Evolutionary conservation across 2,888 invertebrate genomes (phyloP), one percentile per base, ranked within the genome.

Genomic region (Philopedon plagiatum): DNA sequence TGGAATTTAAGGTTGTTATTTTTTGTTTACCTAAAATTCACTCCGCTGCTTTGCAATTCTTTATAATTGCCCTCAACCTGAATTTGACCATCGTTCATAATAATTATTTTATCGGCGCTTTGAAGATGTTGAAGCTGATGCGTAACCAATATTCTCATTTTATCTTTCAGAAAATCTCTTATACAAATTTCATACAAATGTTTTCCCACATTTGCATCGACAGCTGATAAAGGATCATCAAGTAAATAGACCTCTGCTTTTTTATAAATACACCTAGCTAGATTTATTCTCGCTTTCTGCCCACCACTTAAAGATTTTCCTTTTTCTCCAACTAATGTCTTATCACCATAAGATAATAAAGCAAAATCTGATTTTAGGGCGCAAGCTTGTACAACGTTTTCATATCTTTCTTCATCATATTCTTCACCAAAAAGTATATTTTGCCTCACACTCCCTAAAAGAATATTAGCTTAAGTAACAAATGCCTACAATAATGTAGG

Each of bases 271-370:
- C 92, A 91, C 79, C 94, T 87, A 0, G 93, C 94, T 58, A 96
- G 86, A 83, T 93, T 94, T 29, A 96, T 90, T 75, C 96, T 88
- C 0, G 95, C 94, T 82, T 91, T 91, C 85, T 96, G 95, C n/a
- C 95, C 95, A 4, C 95, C 95, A 46, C 94, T 94, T 11, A 96
- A 84, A 1, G 92, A 90, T 1, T 92, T 90, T 9, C 96, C 96
- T 60, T 92, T 89, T 69, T 96, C 95, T 1, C 95, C 95, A 0
- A 96, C 93, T 65, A 93, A 82, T 0, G 94, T 94, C 78, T 89
- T 86, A 82, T 96, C 96, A 4, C 93, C 93, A 77, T 91, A 88
- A 0, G 93, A 91, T 77, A 96, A 89, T 76, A 92, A 89, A 71
- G 90, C 88, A 78, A 96, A 91, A 84, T 96, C 96, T 75, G 88